A percentile compares a stretch with the other conserved stretches of the same genome.
These are phyloP conservation scores for Nothocercus julius DNA, from an alignment of 2,113 vertebrate species.

Conservation along the genomic window DNA sequence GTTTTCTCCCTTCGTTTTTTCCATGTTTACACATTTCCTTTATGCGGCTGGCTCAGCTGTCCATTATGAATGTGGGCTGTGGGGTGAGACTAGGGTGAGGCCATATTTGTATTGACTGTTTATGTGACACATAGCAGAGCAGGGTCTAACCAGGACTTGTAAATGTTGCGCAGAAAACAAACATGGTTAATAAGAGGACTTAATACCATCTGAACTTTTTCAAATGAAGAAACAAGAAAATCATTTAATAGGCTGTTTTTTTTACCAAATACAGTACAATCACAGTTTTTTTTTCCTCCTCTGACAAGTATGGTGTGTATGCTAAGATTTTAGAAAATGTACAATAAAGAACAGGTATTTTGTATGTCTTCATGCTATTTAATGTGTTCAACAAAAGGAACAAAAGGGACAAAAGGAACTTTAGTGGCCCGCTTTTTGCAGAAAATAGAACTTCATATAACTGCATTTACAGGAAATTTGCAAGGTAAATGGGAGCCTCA, in stretches of 20 bases:
- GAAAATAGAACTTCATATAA: neutral
- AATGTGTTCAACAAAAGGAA: neutral
- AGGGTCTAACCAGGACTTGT: neutral
- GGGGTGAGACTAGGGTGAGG: neutral
- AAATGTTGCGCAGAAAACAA: neutral
- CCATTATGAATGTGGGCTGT: fast-evolving
- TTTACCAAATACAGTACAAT: neutral
- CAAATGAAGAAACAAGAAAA: neutral
- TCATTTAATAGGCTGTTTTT: neutral
- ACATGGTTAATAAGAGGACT: neutral
- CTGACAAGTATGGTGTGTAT: neutral
- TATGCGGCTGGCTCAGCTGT: neutral
- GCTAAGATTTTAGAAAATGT: neutral
- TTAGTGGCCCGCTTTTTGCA: conserved; percentile 12
- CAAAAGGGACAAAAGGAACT: neutral
- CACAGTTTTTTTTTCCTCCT: neutral
- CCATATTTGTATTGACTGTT: neutral
- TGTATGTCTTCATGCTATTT: neutral
- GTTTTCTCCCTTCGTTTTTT: neutral
- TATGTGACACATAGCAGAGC: neutral
- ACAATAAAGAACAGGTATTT: neutral
- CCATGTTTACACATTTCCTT: neutral
- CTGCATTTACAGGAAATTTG: conserved; percentile 23
- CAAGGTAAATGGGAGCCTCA: conserved; percentile 20
- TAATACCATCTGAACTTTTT: neutral